phyloP scores from a whole-genome alignment of 92 coral and sea anemone species.

The Palythoa caribaeorum region DNA sequence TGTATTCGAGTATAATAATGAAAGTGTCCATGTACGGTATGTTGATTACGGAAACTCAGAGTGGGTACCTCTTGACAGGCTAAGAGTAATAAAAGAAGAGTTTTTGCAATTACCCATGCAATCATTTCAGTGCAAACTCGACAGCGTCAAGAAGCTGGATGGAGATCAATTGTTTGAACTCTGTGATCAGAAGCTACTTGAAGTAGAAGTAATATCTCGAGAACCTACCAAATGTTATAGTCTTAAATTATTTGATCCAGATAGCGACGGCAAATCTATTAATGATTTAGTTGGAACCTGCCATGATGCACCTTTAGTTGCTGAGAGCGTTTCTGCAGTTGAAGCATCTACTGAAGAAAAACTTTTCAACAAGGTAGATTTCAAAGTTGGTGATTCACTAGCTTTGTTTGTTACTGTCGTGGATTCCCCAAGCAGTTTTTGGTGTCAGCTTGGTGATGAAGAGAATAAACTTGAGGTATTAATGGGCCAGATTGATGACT shows the following conservation, averaged over 20 bases:
- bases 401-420: conserved; percentile 47
- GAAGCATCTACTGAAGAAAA: conserved; percentile 6
- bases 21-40: conserved; percentile 66
- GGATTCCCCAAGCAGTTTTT: conserved; percentile 72
- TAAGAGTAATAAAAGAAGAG: conserved; percentile 69
- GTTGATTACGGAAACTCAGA: conserved; percentile 94
- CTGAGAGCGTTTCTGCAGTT: not conserved
- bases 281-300: not conserved
- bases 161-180: conserved; percentile 62
- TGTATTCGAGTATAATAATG: conserved; percentile 53
- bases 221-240: conserved; percentile 44
- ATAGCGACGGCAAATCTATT: conserved; percentile 50
- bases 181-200: conserved; percentile 70
- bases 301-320: not conserved
- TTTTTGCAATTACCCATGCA: conserved; percentile 74
- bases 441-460: conserved; percentile 67
- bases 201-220: conserved; percentile 65
- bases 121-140: conserved; percentile 71
- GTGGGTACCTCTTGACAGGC: conserved; percentile 62
- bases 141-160: conserved; percentile 48
- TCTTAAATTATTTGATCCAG: conserved; percentile 69
- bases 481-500: conserved; percentile 51
- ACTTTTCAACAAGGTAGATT: conserved; percentile 35
- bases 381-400: conserved; percentile 47
- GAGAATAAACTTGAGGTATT: conserved; percentile 52